Conservation (phyloP, 1,140 invertebrate genomes). For the Melanaphis sacchari region DNA sequence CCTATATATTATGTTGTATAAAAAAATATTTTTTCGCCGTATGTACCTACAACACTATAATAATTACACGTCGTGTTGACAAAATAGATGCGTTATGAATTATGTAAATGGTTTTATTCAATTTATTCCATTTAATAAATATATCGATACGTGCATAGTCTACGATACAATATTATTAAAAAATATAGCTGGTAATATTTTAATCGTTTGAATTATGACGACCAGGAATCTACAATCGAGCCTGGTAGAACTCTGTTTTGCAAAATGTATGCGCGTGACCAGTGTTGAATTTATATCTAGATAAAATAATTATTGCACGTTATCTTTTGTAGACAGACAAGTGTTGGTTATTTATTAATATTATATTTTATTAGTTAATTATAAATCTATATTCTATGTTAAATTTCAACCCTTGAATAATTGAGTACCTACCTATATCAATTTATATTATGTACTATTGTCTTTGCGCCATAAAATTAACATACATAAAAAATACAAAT, state of each 20-base stretch:
- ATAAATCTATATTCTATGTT: no score
- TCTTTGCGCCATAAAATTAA: no score
- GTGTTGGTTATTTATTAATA: no score
- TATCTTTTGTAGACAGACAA: no score
- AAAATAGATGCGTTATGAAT: not conserved
- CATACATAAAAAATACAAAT: no score
- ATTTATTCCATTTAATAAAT: not conserved
- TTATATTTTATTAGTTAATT: no score
- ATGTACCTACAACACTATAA: no score
- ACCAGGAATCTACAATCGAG: not conserved
- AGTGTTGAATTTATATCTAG: not conserved
- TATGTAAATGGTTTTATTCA: not conserved
- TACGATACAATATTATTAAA: not conserved
- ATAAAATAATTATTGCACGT: no score
- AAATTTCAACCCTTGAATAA: no score
- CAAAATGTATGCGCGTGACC: not conserved
- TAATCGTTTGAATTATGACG: not conserved
- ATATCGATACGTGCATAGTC: not conserved
- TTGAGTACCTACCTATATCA: no score
- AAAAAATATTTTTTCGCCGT: not conserved
- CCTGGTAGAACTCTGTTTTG: not conserved
- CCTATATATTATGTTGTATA: not conserved
- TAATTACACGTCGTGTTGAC: not conserved
- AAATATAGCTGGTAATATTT: not conserved
- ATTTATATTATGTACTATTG: no score